Percentiles rank a stretch among this genome's conserved stretches.
These are phyloP conservation scores for Campylomormyrus tamandua DNA, from an alignment of 2,113 vertebrate genomes.

Conservation along the genomic window DNA sequence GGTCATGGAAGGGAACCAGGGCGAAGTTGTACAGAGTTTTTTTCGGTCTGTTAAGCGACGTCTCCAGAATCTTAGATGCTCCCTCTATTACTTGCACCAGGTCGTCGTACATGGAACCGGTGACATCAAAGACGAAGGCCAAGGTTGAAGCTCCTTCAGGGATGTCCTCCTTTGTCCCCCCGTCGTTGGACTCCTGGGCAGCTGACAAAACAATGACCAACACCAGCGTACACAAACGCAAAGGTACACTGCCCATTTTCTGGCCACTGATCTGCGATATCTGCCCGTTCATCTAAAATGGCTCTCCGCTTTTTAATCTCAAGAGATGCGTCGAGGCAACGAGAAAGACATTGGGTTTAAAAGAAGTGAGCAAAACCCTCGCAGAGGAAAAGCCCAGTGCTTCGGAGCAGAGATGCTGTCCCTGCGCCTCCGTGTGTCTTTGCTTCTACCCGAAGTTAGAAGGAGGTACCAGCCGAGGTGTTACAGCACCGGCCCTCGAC, in stretches of 20 bases:
- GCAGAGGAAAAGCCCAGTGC: background rate
- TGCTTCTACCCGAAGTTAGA: background rate
- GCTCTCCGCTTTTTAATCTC: constrained; percentile 17
- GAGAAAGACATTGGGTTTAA: background rate
- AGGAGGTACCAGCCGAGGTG: constrained; percentile 11
- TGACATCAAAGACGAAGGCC: constrained; percentile 97
- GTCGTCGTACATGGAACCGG: constrained; percentile 98
- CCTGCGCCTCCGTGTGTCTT: background rate
- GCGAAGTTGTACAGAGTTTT: constrained; percentile 89
- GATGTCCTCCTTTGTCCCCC: constrained; percentile 52
- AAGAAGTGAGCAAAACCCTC: background rate
- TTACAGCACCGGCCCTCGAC: background rate
- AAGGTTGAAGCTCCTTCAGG: constrained; percentile 92
- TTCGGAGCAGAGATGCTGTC: background rate
- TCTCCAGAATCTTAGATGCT: constrained; percentile 95
- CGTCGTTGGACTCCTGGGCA: constrained; percentile 49
- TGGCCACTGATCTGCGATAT: constrained; percentile 27
- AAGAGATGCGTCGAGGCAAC: background rate
- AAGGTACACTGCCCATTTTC: constrained; percentile 45
- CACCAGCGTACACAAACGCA: constrained; percentile 27
- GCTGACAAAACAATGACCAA: constrained; percentile 47
- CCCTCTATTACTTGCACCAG: constrained; percentile 96
- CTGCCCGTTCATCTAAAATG: constrained; percentile 47
- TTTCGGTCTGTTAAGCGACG: constrained; percentile 85
- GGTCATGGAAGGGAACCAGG: constrained; percentile 92